phyloP scores from a whole-genome alignment of 1,140 invertebrate species.

The Brachionus rubens region DNA sequence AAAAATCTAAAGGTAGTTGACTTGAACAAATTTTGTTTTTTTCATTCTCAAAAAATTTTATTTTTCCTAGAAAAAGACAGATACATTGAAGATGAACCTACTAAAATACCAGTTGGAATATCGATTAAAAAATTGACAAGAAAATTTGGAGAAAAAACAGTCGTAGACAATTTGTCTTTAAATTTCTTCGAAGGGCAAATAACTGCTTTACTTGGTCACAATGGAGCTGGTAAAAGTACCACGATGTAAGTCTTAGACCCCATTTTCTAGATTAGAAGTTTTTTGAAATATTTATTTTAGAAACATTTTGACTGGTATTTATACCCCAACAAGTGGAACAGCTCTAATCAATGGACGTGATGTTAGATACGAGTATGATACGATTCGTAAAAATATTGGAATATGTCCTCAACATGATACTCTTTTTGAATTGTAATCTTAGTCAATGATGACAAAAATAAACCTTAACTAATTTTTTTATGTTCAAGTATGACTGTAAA shows the following conservation, averaged over 20 bases:
- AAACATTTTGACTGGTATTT: constrained; percentile 79
- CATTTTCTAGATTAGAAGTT: not conserved
- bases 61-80: not conserved
- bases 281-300: constrained; percentile 48
- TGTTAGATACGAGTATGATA: constrained; percentile 62
- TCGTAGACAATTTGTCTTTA: constrained; percentile 69
- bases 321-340: constrained; percentile 68
- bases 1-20: not conserved
- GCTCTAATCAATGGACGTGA: constrained; percentile 75
- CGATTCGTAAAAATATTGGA: constrained; percentile 63
- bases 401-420: constrained; percentile 69
- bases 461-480: not conserved
- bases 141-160: constrained; percentile 50
- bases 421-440: constrained; percentile 64
- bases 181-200: constrained; percentile 68
- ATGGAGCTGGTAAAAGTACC: constrained; percentile 66
- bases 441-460: no score
- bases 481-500: constrained; percentile 57
- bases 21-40: not conserved
- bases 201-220: constrained; percentile 65
- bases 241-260: constrained; percentile 62
- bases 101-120: constrained; percentile 50
- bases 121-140: constrained; percentile 51
- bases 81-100: constrained; percentile 46
- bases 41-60: not conserved